These are phyloP conservation scores for Gracilinanus agilis DNA, from an alignment of 2,113 vertebrate species.

Conservation along the genomic window DNA sequence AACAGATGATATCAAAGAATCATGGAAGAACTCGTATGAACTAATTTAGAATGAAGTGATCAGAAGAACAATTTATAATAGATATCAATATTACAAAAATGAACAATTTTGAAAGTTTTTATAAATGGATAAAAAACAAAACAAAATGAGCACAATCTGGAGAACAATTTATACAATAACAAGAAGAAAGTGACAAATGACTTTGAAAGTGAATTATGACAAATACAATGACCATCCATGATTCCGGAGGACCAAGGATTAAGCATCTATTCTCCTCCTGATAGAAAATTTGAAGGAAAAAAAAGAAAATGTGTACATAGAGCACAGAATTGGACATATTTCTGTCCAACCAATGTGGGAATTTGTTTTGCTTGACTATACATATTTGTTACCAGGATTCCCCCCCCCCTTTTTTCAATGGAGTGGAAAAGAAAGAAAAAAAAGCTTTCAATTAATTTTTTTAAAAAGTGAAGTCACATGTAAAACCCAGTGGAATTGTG, in stretches of 20 bases:
- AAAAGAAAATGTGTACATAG: neutral
- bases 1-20: neutral
- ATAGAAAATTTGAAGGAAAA: too few species aligned
- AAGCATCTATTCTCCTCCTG: neutral
- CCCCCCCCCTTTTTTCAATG: neutral
- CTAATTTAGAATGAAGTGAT: neutral
- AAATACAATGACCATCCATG: neutral
- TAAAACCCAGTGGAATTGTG: too few species aligned
- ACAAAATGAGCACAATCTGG: neutral
- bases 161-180: neutral
- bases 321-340: neutral
- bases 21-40: neutral
- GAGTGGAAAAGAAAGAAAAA: neutral
- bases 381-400: neutral
- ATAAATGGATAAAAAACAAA: neutral
- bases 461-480: neutral
- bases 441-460: neutral
- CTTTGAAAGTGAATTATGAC: neutral
- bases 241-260: neutral
- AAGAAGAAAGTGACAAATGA: neutral
- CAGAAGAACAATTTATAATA: neutral
- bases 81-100: neutral
- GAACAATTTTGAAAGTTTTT: neutral
- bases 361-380: neutral
- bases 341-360: neutral